Conservation (phyloP, 2,888 invertebrate species). For the Himalopsyche tibetana region DNA sequence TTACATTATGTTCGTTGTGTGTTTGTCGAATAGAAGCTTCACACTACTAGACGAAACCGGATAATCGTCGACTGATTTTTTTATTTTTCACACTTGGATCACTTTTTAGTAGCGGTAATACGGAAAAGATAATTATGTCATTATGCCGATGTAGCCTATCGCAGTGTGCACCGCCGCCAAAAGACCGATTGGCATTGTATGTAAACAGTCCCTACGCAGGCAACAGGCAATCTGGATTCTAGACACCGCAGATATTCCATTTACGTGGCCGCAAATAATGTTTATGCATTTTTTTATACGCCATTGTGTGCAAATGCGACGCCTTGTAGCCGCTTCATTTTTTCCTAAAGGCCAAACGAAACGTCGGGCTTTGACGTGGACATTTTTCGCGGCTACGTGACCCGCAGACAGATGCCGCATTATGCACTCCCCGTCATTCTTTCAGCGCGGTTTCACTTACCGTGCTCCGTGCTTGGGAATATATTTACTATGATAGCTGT, state of each 20-base stretch:
- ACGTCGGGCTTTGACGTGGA: constrained; percentile 46
- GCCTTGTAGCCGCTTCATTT: constrained; percentile 57
- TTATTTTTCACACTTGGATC: too few relatives aligned
- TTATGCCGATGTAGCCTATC: background rate
- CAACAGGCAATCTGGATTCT: constrained; percentile 55
- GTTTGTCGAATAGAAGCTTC: too few relatives aligned
- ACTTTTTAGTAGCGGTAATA: too few relatives aligned
- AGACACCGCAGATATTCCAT: constrained; percentile 54
- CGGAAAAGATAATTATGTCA: background rate
- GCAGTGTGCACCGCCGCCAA: background rate
- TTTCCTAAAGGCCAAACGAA: constrained; percentile 53
- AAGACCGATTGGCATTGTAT: constrained; percentile 44
- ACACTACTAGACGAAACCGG: too few relatives aligned
- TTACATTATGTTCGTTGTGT: too few relatives aligned
- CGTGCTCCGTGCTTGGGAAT: constrained; percentile 1
- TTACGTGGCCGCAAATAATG: constrained; percentile 49
- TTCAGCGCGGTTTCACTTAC: constrained; percentile 7
- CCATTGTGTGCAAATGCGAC: constrained; percentile 64
- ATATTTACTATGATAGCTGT: background rate
- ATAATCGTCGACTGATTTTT: too few relatives aligned
- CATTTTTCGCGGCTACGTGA: constrained; percentile 57
- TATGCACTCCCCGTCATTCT: constrained; percentile 24
- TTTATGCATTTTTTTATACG: constrained; percentile 53
- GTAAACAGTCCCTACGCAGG: constrained; percentile 47
- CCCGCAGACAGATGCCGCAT: constrained; percentile 52